A percentile compares a stretch with the other conserved stretches of the same genome.
Evolutionary conservation across 92 coral and sea anemone genomes (phyloP).

Genomic region (Meandrina meandrites): DNA sequence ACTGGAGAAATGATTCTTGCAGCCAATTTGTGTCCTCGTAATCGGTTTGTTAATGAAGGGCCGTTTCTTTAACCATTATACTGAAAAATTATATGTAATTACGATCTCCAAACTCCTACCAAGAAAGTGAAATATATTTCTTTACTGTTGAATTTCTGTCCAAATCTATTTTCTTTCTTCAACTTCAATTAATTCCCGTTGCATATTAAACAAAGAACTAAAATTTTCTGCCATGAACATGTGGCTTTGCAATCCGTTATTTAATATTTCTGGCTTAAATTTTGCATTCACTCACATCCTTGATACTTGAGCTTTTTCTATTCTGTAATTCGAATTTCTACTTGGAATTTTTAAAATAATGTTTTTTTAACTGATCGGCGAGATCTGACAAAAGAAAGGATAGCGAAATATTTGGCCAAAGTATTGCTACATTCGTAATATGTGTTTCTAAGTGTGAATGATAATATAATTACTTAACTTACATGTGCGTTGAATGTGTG

Average conservation of each 20-base stretch:
- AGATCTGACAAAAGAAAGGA: neutral
- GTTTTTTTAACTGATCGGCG: too few species aligned
- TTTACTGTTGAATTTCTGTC: neutral
- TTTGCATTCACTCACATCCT: too few species aligned
- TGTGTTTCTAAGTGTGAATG: too few species aligned
- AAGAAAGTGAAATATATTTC: too few species aligned
- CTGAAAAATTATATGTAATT: neutral
- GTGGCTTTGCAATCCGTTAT: too few species aligned
- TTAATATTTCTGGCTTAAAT: too few species aligned
- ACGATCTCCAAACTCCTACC: neutral
- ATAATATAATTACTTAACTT: constrained; percentile 23
- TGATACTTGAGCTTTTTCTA: neutral
- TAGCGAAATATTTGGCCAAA: neutral
- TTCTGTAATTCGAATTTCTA: neutral
- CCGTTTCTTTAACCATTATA: neutral
- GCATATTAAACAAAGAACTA: neutral
- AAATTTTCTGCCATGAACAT: too few species aligned
- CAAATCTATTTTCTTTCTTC: neutral
- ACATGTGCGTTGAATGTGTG: constrained; percentile 96
- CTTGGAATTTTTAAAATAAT: neutral
- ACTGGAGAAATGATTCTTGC: too few species aligned
- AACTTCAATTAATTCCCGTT: neutral
- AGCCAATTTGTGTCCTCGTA: too few species aligned
- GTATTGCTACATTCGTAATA: too few species aligned
- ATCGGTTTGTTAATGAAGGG: neutral